Conservation (phyloP, 1,140 invertebrate species). For the Drosophila kurseongensis region DNA sequence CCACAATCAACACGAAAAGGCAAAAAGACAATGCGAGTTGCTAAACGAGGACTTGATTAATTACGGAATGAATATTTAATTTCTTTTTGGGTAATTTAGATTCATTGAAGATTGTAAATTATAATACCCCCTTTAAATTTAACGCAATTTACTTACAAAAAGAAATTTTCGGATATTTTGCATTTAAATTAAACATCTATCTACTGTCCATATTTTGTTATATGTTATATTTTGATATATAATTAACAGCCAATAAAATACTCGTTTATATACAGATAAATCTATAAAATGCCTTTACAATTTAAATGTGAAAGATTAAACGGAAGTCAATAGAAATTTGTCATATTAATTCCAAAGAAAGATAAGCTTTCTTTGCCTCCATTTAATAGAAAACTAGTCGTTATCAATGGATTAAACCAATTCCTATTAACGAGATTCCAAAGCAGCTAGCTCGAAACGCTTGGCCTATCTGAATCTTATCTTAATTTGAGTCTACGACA, state of each 20-base stretch:
- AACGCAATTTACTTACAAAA: too few species aligned
- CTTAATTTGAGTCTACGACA: constrained; percentile 75
- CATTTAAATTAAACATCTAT: too few species aligned
- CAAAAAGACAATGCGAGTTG: constrained; percentile 22
- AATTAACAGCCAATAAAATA: too few species aligned
- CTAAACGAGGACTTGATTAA: constrained; percentile 40
- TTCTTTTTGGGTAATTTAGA: constrained; percentile 24
- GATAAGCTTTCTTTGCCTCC: constrained; percentile 10
- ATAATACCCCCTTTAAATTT: too few species aligned
- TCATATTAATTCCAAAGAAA: constrained; percentile 17
- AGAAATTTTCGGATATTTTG: too few species aligned
- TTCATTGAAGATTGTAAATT: neutral
- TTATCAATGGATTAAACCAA: constrained; percentile 24
- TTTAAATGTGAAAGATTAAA: neutral
- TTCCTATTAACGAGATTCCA: constrained; percentile 20
- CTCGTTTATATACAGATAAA: too few species aligned
- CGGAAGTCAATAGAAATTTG: constrained; percentile 17
- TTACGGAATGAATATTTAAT: constrained; percentile 13
- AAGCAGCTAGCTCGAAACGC: constrained; percentile 1
- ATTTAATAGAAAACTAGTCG: neutral
- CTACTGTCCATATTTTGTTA: too few species aligned
- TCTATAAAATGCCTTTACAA: neutral
- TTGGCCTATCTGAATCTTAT: constrained; percentile 53
- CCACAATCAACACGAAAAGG: constrained; percentile 29
- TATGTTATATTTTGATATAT: too few species aligned